phyloP scores from a whole-genome alignment of 2,888 invertebrate species.

The Agrochola lychnidis region DNA sequence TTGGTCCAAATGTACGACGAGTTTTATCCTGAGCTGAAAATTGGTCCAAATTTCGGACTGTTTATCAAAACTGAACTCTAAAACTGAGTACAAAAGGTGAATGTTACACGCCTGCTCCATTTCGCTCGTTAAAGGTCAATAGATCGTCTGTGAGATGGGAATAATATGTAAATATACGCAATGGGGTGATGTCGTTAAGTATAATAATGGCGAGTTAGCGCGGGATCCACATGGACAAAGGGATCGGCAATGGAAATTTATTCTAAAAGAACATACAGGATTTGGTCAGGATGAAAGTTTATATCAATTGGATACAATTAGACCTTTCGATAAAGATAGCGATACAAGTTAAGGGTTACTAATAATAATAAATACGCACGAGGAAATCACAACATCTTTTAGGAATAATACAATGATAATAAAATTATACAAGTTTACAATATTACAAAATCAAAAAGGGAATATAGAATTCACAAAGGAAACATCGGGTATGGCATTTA shows the following conservation, averaged over 20 bases:
- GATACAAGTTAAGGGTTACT: neutral
- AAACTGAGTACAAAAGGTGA: slow-evolving; percentile 16
- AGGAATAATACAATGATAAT: slow-evolving; percentile 20
- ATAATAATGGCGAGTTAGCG: slow-evolving; percentile 45
- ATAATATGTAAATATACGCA: slow-evolving; percentile 58
- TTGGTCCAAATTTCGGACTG: neutral
- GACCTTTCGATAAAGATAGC: slow-evolving; percentile 1
- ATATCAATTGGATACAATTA: slow-evolving; percentile 24
- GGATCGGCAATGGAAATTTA: slow-evolving; percentile 38
- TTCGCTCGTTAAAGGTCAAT: slow-evolving; percentile 55
- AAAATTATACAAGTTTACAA: slow-evolving; percentile 11
- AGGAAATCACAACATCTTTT: slow-evolving; percentile 37
- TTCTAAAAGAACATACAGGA: slow-evolving; percentile 21
- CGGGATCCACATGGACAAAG: slow-evolving; percentile 27
- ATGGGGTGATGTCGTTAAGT: slow-evolving; percentile 56
- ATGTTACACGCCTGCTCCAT: slow-evolving; percentile 29
- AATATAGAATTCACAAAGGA: slow-evolving; percentile 19
- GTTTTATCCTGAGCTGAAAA: neutral
- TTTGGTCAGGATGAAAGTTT: slow-evolving; percentile 34
- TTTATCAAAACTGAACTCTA: slow-evolving; percentile 19
- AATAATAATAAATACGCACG: slow-evolving; percentile 8
- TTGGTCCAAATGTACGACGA: neutral
- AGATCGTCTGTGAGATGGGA: slow-evolving; percentile 44
- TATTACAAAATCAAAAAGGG: slow-evolving; percentile 13
- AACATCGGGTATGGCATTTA: slow-evolving; percentile 21